Base-by-base conservation (phyloP, 2,797 vertebrate genomes). In the Fundulus diaphanus region DNA sequence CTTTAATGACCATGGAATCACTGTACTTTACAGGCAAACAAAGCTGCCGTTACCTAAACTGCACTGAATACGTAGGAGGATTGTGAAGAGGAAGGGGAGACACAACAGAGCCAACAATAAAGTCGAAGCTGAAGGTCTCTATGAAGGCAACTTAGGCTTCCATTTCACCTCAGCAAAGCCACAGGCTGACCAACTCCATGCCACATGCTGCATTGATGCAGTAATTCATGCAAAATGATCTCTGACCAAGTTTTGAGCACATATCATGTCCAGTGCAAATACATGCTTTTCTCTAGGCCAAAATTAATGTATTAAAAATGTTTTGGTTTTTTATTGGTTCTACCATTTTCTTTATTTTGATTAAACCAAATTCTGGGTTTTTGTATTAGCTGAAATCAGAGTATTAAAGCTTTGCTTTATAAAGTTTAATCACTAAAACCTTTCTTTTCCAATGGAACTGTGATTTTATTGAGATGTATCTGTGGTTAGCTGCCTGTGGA, bases 401-500 rank as follows among this genome's bases (percentile, higher is more conserved):
- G 44, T 7, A 6, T 51, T 35, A 61, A 29, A 8, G 8, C 3
- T 61, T 35, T 8, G 35, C 31, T 61, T 61, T 37, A n/a, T 31
- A 16, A 57, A 18, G 31, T 57, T 31, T 3, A 57, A 9, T 35
- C 35, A 33, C 16, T 35, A 61, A 18, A 8, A 7, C 11, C 6
- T 20, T 35, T 8, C 20, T 20, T 61, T 33, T 35, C 22, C 5
- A 16, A 61, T 35, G 7, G 22, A 61, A 33, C 31, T 57, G 56
- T 31, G 57, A 5, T 20, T 35, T 37, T 40, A 71, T 68, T 70
- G 80, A 46, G 72, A 85, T 85, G 82, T 86, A 61, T 5, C 78
- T 82, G 72, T 68, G 77, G 72, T 48, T 75, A 80, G 83, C 52
- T 77, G 87, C 85, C 76, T 77, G 80, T 78, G 79, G 57, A 80